Evolutionary conservation across 2,888 invertebrate species (phyloP).

Genomic region (Nomada flava): DNA sequence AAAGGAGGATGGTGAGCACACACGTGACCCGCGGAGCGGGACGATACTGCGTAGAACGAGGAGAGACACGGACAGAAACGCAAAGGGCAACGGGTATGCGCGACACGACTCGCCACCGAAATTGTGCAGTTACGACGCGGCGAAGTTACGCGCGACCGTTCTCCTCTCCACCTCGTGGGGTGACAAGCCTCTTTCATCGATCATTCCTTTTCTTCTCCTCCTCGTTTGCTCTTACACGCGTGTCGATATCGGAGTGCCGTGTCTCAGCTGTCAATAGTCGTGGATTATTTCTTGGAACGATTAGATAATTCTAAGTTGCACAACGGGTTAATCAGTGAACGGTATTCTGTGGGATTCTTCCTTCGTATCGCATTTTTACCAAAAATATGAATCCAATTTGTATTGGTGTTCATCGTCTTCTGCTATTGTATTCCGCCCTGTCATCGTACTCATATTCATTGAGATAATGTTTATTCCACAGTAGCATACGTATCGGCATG

Average conservation of each 20-base stretch:
- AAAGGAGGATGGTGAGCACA: constrained; percentile 49
- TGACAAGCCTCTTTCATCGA: not conserved
- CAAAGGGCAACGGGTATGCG: constrained; percentile 21
- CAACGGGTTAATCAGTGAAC: not conserved
- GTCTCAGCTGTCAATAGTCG: not conserved
- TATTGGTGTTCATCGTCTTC: not conserved
- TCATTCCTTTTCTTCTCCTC: not conserved
- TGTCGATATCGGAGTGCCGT: constrained; percentile 19
- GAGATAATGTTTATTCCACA: no score
- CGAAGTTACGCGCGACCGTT: constrained; percentile 33
- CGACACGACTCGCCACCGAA: constrained; percentile 47
- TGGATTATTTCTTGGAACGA: constrained; percentile 20
- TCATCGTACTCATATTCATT: no score
- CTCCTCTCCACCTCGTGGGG: not conserved
- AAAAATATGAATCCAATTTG: not conserved
- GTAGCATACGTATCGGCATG: no score
- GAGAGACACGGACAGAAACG: not conserved
- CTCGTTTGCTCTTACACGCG: constrained; percentile 25
- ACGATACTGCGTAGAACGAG: constrained; percentile 9
- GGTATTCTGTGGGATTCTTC: not conserved
- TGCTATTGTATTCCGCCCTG: no score
- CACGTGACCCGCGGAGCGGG: not conserved
- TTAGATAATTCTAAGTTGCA: constrained; percentile 20
- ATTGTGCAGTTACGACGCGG: constrained; percentile 52
- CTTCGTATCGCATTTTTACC: not conserved